phyloP scores from a whole-genome alignment of 2,888 invertebrate genomes.

The Scaptomyza reducta region DNA sequence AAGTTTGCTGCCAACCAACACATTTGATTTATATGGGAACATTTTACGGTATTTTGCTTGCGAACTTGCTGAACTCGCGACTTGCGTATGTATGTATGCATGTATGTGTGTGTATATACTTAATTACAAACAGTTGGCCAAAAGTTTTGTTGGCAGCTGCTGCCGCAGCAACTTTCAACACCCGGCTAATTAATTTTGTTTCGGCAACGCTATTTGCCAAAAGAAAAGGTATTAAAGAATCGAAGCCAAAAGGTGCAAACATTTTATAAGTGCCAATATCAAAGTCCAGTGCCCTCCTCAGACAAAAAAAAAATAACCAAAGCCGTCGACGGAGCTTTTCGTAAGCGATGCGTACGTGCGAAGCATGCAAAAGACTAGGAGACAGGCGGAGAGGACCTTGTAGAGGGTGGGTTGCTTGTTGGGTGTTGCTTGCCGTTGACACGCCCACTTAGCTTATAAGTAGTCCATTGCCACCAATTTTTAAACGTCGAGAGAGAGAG shows the following conservation, averaged over 20 bases:
- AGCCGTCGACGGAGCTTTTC: constrained; percentile 14
- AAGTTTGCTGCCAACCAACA: constrained; percentile 35
- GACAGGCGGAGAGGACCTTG: background rate
- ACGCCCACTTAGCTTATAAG: constrained; percentile 54
- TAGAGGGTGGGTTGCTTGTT: background rate
- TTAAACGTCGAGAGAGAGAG: constrained; percentile 3
- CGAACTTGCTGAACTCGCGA: constrained; percentile 26
- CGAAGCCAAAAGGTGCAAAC: constrained; percentile 53
- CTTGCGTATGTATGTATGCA: constrained; percentile 15
- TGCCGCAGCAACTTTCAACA: constrained; percentile 43
- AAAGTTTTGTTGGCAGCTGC: constrained; percentile 33
- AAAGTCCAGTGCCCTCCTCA: constrained; percentile 34
- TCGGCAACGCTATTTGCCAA: constrained; percentile 52
- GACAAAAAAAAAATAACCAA: constrained; percentile 15
- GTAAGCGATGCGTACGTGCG: constrained; percentile 56
- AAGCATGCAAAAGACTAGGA: constrained; percentile 43
- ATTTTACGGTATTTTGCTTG: constrained; percentile 53
- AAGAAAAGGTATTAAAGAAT: constrained; percentile 47
- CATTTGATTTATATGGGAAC: constrained; percentile 67
- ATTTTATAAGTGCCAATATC: constrained; percentile 38
- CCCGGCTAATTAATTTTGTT: constrained; percentile 68
- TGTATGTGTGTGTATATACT: constrained; percentile 24
- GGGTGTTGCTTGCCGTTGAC: constrained; percentile 33
- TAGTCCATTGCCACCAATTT: constrained; percentile 55
- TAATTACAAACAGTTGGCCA: constrained; percentile 58